These are phyloP conservation scores for Tragelaphus scriptus DNA, from an alignment of 2,113 vertebrate genomes.

Conservation along the genomic window DNA sequence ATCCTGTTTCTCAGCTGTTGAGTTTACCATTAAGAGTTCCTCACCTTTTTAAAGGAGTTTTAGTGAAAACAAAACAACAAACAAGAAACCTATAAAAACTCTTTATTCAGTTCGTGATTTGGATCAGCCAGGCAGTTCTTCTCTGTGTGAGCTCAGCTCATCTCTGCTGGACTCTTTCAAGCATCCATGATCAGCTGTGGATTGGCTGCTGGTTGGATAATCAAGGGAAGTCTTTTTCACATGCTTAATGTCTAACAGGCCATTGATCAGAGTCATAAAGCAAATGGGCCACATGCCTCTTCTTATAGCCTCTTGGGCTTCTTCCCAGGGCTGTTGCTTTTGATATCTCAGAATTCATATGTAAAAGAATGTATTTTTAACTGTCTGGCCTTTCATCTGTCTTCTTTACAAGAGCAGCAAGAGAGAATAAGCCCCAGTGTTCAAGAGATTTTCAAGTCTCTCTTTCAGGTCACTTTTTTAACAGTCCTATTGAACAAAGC, in stretches of 20 bases:
- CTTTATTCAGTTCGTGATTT: background rate
- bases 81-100: background rate
- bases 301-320: background rate
- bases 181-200: background rate
- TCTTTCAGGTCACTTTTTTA: background rate
- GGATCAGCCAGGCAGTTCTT: background rate
- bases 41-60: background rate
- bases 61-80: background rate
- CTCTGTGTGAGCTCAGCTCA: background rate
- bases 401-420: background rate
- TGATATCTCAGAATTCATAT: background rate
- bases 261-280: background rate
- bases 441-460: background rate
- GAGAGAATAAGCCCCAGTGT: background rate
- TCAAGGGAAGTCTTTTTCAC: background rate
- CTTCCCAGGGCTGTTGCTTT: background rate
- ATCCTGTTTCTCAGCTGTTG: conserved; percentile 35
- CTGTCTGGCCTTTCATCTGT: background rate
- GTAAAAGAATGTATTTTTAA: background rate
- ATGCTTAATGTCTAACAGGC: background rate
- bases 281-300: background rate
- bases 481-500: background rate
- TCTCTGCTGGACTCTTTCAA: background rate
- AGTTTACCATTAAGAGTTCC: background rate
- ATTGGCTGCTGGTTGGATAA: background rate